Conservation (phyloP, 2,113 vertebrate genomes). For the Thryonomys swinderianus region DNA sequence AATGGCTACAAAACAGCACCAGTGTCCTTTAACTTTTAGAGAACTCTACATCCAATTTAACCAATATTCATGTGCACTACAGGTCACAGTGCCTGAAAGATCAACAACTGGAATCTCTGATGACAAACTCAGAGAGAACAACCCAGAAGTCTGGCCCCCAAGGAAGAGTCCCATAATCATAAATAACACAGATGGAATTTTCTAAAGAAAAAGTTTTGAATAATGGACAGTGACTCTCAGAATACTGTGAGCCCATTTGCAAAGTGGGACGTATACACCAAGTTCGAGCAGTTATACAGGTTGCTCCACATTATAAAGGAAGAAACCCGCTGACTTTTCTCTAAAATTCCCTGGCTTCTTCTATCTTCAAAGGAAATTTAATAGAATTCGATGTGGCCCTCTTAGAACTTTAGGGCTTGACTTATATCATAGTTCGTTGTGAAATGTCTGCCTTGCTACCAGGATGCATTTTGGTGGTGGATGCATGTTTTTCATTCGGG, state of each 20-base stretch:
- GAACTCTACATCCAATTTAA: not conserved
- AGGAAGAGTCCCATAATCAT: not conserved
- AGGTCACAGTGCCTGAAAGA: not conserved
- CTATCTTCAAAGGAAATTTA: not conserved
- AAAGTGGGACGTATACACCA: not conserved
- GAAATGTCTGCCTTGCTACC: constrained; percentile 19
- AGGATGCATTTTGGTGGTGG: not conserved
- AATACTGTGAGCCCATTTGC: not conserved
- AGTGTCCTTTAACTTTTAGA: not conserved
- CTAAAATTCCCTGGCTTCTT: not conserved
- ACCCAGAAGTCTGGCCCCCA: not conserved
- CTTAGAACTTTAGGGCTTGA: not conserved
- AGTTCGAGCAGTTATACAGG: not conserved
- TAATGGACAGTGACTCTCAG: not conserved
- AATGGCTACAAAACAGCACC: not conserved
- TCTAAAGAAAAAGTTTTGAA: not conserved
- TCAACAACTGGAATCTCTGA: not conserved
- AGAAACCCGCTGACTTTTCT: not conserved
- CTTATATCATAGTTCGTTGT: not conserved
- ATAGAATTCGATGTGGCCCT: not conserved
- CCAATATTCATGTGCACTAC: not conserved
- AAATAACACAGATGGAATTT: not conserved
- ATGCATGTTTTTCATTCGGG: constrained; percentile 5
- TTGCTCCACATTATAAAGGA: not conserved
- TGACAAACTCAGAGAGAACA: not conserved